These are phyloP conservation scores for Micropoecilia bifurca DNA, from an alignment of 2,797 vertebrate species.

Conservation along the genomic window DNA sequence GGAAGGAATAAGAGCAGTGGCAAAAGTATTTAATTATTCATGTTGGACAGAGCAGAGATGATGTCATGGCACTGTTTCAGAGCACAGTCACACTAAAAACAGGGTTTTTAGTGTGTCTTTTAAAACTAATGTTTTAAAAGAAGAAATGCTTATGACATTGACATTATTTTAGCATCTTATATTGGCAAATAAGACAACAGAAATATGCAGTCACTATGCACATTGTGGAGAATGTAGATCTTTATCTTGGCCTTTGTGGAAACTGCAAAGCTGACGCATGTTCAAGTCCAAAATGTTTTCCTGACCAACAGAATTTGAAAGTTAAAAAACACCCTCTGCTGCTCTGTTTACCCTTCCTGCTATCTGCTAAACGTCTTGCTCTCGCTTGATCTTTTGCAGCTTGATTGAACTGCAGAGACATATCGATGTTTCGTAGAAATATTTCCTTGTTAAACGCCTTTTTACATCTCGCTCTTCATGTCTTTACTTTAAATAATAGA, in stretches of 20 bases:
- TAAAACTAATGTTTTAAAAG: not conserved
- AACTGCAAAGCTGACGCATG: not conserved
- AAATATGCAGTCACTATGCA: not conserved
- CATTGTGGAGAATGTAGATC: not conserved
- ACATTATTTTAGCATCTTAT: not conserved
- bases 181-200: not conserved
- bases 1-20: not conserved
- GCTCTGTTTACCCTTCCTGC: not conserved
- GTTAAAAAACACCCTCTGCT: not conserved
- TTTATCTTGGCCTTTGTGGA: not conserved
- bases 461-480: not conserved
- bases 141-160: not conserved
- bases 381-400: not conserved
- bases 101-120: not conserved
- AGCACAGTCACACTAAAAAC: not conserved
- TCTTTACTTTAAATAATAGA: not conserved
- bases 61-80: not conserved
- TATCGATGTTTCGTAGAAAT: not conserved
- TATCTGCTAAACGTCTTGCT: not conserved
- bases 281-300: not conserved
- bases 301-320: not conserved
- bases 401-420: not conserved
- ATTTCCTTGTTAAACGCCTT: not conserved
- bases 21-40: not conserved
- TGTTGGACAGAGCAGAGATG: not conserved